Percentiles rank a stretch among this genome's conserved stretches.
phyloP scores from a whole-genome alignment of 2,797 vertebrate genomes.

The Schizothorax lantsangensis region DNA sequence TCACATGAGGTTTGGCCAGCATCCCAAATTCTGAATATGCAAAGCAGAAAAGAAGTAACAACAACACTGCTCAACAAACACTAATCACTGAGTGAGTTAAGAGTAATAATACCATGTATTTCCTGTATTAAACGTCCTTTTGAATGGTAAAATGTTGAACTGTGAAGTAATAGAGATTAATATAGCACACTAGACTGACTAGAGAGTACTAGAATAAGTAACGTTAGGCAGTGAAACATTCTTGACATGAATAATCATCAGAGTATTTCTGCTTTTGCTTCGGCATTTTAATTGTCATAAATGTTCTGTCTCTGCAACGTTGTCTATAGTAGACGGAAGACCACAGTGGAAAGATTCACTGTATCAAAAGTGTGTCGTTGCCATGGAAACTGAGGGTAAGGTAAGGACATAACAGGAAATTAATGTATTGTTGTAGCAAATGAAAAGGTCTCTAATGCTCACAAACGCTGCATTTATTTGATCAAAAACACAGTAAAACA shows the following conservation, averaged over 20 bases:
- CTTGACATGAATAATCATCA: background rate
- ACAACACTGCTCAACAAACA: background rate
- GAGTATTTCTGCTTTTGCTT: background rate
- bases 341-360: background rate
- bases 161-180: background rate
- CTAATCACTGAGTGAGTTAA: background rate
- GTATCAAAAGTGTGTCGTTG: background rate
- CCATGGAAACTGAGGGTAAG: slow-evolving; percentile 55
- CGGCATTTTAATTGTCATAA: background rate
- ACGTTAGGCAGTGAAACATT: background rate
- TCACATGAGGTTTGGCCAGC: background rate
- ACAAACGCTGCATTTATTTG: background rate
- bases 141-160: background rate
- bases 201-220: background rate
- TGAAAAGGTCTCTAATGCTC: background rate
- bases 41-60: background rate
- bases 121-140: background rate
- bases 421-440: background rate
- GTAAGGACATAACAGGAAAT: slow-evolving; percentile 4
- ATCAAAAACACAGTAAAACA: background rate
- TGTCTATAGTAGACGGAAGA: background rate
- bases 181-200: background rate
- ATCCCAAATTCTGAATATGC: background rate
- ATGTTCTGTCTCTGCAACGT: background rate
- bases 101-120: background rate